These are phyloP conservation scores for Pardosa pseudoannulata DNA, from an alignment of 2,888 invertebrate species.

Conservation along the genomic window DNA sequence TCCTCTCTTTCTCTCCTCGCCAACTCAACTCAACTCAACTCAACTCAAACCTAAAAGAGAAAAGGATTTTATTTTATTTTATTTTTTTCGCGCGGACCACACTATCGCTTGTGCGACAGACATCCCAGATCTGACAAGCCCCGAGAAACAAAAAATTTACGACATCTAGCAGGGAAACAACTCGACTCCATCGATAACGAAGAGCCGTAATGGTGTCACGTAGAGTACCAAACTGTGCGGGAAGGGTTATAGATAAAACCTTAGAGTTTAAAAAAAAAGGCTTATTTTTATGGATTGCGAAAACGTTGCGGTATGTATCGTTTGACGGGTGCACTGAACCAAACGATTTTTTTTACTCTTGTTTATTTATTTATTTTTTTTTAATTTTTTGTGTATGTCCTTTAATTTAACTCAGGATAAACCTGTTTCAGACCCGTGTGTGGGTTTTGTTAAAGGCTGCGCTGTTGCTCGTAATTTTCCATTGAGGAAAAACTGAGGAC, in stretches of 20 bases:
- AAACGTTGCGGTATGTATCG: slow-evolving; percentile 57
- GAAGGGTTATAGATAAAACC: slow-evolving; percentile 52
- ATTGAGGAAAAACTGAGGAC: slow-evolving; percentile 60
- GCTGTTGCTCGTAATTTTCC: slow-evolving; percentile 65
- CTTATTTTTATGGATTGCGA: slow-evolving; percentile 44
- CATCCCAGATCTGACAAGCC: slow-evolving; percentile 60
- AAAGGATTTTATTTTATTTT: neutral
- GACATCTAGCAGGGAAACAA: slow-evolving; percentile 62
- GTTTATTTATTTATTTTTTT: slow-evolving; percentile 29
- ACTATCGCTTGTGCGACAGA: slow-evolving; percentile 57
- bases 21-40: neutral
- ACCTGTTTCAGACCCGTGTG: slow-evolving; percentile 63
- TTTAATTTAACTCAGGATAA: slow-evolving; percentile 59
- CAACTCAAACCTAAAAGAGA: neutral
- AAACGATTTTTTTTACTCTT: slow-evolving; percentile 40
- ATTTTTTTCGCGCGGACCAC: slow-evolving; percentile 42
- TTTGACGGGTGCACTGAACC: slow-evolving; percentile 60
- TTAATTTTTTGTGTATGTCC: slow-evolving; percentile 21
- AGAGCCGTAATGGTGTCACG: slow-evolving; percentile 68
- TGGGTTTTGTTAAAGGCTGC: slow-evolving; percentile 60
- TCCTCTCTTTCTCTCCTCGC: slow-evolving; percentile 9
- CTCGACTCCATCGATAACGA: slow-evolving; percentile 71
- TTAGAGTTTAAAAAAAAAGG: neutral
- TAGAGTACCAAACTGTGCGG: slow-evolving; percentile 45
- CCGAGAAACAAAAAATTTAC: slow-evolving; percentile 62